These are phyloP conservation scores for Ornithoptera alexandrae DNA, from an alignment of 2,888 invertebrate genomes.

Conservation along the genomic window DNA sequence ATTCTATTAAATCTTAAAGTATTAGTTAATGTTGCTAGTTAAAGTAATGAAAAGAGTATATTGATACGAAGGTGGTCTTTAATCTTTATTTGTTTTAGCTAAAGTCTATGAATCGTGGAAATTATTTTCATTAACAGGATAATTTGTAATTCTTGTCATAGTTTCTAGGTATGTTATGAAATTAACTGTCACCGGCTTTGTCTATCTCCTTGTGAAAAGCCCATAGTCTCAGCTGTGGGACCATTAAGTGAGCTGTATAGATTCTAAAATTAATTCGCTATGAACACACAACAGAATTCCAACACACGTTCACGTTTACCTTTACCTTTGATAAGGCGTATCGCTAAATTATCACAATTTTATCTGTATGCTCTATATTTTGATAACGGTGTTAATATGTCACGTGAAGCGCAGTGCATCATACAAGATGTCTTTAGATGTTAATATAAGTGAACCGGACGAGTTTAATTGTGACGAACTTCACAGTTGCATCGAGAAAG, in stretches of 20 bases:
- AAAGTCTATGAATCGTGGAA: background rate
- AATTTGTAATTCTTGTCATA: background rate
- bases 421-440: slow-evolving; percentile 63
- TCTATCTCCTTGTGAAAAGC: no score
- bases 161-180: no score
- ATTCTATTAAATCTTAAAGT: no score
- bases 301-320: slow-evolving; percentile 2
- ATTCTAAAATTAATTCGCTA: background rate
- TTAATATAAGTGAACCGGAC: slow-evolving; percentile 70
- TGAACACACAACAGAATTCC: background rate
- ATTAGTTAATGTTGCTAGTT: no score
- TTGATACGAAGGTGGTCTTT: background rate
- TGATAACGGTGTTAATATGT: background rate
- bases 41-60: no score
- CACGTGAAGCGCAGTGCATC: slow-evolving; percentile 30
- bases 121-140: background rate
- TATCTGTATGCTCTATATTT: slow-evolving; percentile 1
- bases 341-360: slow-evolving; percentile 11
- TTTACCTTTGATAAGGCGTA: slow-evolving; percentile 20
- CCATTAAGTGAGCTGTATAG: background rate
- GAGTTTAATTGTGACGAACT: slow-evolving; percentile 65
- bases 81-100: background rate
- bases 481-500: slow-evolving; percentile 54
- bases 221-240: no score
- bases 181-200: no score